Conservation (phyloP, 64 coral and sea anemone species). For the Stichodactyla mertensii region DNA sequence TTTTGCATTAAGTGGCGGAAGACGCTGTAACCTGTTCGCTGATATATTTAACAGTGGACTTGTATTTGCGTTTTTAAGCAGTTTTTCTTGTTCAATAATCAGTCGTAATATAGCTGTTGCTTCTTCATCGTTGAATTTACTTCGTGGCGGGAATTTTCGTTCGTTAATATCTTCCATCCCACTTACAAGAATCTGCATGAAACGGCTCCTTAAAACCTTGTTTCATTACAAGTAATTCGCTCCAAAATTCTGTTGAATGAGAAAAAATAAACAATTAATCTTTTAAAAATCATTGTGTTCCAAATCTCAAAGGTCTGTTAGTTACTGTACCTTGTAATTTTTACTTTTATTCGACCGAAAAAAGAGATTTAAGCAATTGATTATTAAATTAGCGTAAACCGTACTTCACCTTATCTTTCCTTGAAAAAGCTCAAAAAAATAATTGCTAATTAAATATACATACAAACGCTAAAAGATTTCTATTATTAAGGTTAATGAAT, state of each 20-base stretch:
- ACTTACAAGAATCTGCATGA: not conserved
- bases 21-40: constrained; percentile 56
- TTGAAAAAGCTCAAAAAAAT: not conserved
- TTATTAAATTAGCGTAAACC: not conserved
- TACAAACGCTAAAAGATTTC: not conserved
- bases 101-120: constrained; percentile 73
- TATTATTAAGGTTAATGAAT: not conserved
- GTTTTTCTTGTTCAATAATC: constrained; percentile 77
- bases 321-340: not conserved
- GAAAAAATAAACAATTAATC: not conserved
- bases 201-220: not conserved
- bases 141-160: constrained; percentile 64
- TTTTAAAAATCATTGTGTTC: too few relatives aligned
- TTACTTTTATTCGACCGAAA: not conserved
- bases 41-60: constrained; percentile 74
- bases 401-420: not conserved
- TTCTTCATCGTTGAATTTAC: constrained; percentile 95
- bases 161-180: constrained; percentile 67
- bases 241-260: not conserved
- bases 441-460: not conserved
- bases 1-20: constrained; percentile 52
- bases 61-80: constrained; percentile 63
- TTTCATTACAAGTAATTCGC: not conserved
- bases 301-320: too few relatives aligned
- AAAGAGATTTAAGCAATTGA: not conserved